These are phyloP conservation scores for Uromys caudimaculatus DNA, from an alignment of 2,797 vertebrate genomes.

Conservation along the genomic window DNA sequence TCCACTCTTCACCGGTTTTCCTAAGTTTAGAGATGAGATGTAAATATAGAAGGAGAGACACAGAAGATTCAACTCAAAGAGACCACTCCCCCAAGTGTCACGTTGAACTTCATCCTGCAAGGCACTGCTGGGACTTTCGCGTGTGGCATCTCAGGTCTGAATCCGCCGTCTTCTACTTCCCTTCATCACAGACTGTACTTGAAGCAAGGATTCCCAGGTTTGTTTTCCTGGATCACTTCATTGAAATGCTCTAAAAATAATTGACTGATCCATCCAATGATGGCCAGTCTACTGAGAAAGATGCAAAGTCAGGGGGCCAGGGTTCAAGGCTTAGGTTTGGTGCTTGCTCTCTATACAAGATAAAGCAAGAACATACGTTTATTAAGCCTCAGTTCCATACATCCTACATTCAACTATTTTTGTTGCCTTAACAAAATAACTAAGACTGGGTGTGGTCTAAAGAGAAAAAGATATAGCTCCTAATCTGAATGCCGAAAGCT, in stretches of 20 bases:
- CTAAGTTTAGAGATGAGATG: neutral
- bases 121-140: neutral
- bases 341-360: neutral
- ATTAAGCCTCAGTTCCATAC: neutral
- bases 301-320: neutral
- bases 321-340: neutral
- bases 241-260: neutral
- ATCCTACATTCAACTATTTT: neutral
- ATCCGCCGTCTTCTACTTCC: neutral
- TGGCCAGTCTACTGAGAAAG: neutral
- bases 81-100: neutral
- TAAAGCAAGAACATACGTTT: neutral
- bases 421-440: neutral
- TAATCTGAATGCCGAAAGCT: neutral
- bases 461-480: neutral
- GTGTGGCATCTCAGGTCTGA: neutral
- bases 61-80: neutral
- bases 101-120: neutral
- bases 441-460: neutral
- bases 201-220: neutral
- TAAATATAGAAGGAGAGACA: neutral
- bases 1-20: neutral
- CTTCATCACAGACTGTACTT: neutral
- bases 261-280: neutral
- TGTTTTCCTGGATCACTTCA: neutral